These are phyloP conservation scores for Ormyrus rosae DNA, from an alignment of 2,888 invertebrate species.

Conservation along the genomic window DNA sequence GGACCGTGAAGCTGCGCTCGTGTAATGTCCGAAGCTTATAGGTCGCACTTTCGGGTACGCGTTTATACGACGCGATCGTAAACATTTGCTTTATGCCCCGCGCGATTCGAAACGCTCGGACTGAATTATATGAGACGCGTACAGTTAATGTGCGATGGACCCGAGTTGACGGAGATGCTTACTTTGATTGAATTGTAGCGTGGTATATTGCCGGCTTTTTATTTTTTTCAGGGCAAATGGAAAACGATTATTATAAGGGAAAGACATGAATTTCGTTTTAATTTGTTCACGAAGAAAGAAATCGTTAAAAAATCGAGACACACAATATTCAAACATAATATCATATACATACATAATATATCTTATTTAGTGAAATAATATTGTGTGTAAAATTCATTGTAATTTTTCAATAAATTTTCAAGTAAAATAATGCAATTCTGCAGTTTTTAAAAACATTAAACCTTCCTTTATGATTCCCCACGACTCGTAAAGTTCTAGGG, in stretches of 20 bases:
- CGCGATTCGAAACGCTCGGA: constrained; percentile 49
- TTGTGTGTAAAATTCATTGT: too few species aligned
- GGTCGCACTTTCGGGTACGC: constrained; percentile 47
- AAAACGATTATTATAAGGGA: too few species aligned
- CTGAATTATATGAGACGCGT: constrained; percentile 18
- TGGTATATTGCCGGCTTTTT: not conserved
- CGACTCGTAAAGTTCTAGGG: not conserved
- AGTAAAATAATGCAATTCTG: too few species aligned
- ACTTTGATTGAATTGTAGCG: constrained; percentile 44
- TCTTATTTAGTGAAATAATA: too few species aligned
- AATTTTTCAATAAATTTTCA: too few species aligned
- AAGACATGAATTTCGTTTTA: too few species aligned
- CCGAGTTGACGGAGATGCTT: constrained; percentile 28
- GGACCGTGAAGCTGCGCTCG: constrained; percentile 13
- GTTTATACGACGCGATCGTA: constrained; percentile 47
- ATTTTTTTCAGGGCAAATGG: not conserved
- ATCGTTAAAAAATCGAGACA: too few species aligned
- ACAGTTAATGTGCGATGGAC: constrained; percentile 12
- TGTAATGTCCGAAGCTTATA: constrained; percentile 46
- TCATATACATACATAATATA: too few species aligned
- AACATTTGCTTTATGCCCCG: constrained; percentile 52
- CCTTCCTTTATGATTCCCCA: too few species aligned
- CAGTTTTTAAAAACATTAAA: too few species aligned
- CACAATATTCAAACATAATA: too few species aligned
- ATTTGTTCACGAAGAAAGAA: too few species aligned